Base-by-base conservation (phyloP, 2,113 vertebrate genomes). In the Ptychochromis oligacanthus region DNA sequence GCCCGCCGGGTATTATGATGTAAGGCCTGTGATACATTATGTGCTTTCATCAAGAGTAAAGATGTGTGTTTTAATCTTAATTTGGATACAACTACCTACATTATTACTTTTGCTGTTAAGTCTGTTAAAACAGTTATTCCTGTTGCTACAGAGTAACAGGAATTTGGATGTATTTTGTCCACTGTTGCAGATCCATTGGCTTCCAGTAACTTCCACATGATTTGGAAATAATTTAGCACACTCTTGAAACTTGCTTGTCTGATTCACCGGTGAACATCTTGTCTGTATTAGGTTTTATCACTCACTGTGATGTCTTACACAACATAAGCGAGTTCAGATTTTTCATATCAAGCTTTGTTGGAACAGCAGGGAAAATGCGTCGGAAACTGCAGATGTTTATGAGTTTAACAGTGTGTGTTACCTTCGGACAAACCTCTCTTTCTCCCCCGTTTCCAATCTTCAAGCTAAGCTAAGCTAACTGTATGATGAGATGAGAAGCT, bases 1-100 rank as follows among this genome's bases (percentile, higher is more conserved):
- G 52, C n/a, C 60, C 18, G 15, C 26, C 0, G 59, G 79, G 49
- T 80, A 80, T 89, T 90, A 28, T 74, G 70, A 86, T 67, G 57
- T 40, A 55, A 57, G 52, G 75, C 31, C n/a, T 46, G 11, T 18
- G 28, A 36, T 54, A 3, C 31, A 74, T 78, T 56, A 18, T 2
- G 67, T 54, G 75, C 79, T n/a, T 46, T 86, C 60, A 74, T 58
- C 55, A 72, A 34, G 26, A 54, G 26, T 31, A 72, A 72, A 20
- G 11, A 34, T 72, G 26, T 72, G 31, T 54, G 18, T 26, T 72
- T 72, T 54, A 72, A 72, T 18, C 85, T 60, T 86, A 18, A 84
- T 81, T 81, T 84, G 78, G 81, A 83, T 62, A 67, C 80, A 22
- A 26, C 43, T 15, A 24, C 14, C 22, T 58, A 9, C 26, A 5